Base-by-base conservation (phyloP, 1,140 invertebrate genomes). In the Drosophila chauvacae region DNA sequence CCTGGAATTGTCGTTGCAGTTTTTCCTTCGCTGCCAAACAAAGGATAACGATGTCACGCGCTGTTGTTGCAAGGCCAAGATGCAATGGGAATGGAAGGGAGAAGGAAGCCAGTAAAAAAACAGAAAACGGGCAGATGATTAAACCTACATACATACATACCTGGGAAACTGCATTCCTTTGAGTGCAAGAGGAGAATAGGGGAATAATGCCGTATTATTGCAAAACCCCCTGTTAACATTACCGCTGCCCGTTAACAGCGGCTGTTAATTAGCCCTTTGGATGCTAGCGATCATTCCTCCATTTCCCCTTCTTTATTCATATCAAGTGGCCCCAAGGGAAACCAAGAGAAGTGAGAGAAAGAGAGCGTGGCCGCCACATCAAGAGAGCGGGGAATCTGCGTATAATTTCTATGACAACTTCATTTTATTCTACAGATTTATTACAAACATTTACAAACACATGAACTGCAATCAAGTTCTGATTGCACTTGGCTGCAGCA, bases 31-130 rank as follows among this genome's bases (percentile, higher is more conserved):
- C 55, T 45, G 9, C 6, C 20, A 39, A 28, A 81, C 77, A 90
- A 90, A 80, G 81, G 85, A 70, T 77, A 90, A 80, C 80, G 76
- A 87, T 87, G 84, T 87, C 84, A 88, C 85, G 84, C 84, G 84
- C 85, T 74, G 84, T 74, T 74, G 83, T 64, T 87, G 78, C 72
- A 82, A 80, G 66, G 51, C 56, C 59, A 45, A 56, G 42, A 66
- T 42, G 33, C 50, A 20, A 53, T 45, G 60, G 59, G 35, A 50
- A 45, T 57, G 59, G 28, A 35, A 68, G 39, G 60, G 41, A 33
- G 30, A 39, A 37, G 18, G 20, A 39, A 48, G 44, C 41, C 14
- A 65, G 30, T 23, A 39, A 70, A 35, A 69, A 35, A 50, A 33
- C 5, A 28, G 26, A 23, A 26, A 39, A 18, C 20, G 57, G 47